Evolutionary conservation across 2,888 invertebrate species (phyloP).

Genomic region (Unio pictorum): DNA sequence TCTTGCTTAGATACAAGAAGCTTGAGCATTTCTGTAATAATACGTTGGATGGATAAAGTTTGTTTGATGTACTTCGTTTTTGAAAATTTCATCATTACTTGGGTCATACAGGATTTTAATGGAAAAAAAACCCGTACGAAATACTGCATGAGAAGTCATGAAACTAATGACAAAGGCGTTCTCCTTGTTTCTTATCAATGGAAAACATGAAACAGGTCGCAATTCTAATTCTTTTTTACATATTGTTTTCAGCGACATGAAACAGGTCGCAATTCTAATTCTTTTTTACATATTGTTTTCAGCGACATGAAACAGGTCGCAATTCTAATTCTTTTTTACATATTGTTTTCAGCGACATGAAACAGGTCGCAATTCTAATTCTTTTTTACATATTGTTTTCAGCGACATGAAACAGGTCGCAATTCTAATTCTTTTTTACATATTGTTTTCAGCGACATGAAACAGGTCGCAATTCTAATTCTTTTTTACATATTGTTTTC

Average conservation of each 20-base stretch:
- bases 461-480: too few species aligned
- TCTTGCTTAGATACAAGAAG: too few species aligned
- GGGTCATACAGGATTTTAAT: too few species aligned
- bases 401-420: conserved; percentile 26
- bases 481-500: neutral
- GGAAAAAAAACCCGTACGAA: too few species aligned
- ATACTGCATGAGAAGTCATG: too few species aligned
- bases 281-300: neutral
- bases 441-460: conserved; percentile 6
- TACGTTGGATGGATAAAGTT: too few species aligned
- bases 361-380: conserved; percentile 1
- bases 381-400: neutral
- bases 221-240: neutral
- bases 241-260: conserved; percentile 20
- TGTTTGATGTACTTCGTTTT: too few species aligned
- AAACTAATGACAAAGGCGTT: too few species aligned
- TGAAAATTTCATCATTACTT: too few species aligned
- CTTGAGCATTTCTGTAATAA: too few species aligned
- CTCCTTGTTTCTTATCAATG: too few species aligned
- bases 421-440: neutral
- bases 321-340: neutral
- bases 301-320: conserved; percentile 26
- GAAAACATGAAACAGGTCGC: too few species aligned
- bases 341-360: conserved; percentile 20
- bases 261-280: conserved; percentile 1